phyloP scores from a whole-genome alignment of 2,888 invertebrate species.

The Seira sanloemensis region DNA sequence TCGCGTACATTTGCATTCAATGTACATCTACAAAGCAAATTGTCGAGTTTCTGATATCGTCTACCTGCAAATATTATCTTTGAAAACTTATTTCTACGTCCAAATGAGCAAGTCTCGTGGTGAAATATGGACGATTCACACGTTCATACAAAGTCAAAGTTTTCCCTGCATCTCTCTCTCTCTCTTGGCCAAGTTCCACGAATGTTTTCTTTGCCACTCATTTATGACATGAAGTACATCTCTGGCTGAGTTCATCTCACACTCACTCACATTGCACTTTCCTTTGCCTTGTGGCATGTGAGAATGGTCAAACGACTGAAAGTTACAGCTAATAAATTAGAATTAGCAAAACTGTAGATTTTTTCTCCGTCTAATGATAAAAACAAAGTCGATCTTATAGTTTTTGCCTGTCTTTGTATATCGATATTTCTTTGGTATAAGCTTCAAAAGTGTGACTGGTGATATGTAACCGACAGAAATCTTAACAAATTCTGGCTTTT shows the following conservation, averaged over 20 bases:
- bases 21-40: too few relatives aligned
- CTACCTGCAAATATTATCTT: not conserved
- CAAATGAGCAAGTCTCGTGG: not conserved
- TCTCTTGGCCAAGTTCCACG: constrained; percentile 57
- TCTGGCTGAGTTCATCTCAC: constrained; percentile 21
- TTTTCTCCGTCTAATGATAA: constrained; percentile 45
- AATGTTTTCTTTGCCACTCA: constrained; percentile 31
- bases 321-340: constrained; percentile 59
- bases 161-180: not conserved
- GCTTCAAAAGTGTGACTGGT: constrained; percentile 3
- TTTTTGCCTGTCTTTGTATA: not conserved
- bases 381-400: not conserved
- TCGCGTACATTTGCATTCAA: not conserved
- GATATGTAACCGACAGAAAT: constrained; percentile 40
- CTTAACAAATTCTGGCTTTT: constrained; percentile 47
- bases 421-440: not conserved
- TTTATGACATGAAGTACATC: constrained; percentile 30
- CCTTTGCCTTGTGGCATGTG: constrained; percentile 55
- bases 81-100: too few relatives aligned
- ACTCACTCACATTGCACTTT: constrained; percentile 30
- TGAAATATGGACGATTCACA: not conserved
- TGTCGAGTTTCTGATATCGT: not conserved
- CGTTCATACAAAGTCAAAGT: not conserved
- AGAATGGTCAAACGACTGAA: constrained; percentile 51
- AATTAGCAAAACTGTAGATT: constrained; percentile 57